These are phyloP conservation scores for Elgonia sp. DNA, from an alignment of 2,888 invertebrate species.

Conservation along the genomic window DNA sequence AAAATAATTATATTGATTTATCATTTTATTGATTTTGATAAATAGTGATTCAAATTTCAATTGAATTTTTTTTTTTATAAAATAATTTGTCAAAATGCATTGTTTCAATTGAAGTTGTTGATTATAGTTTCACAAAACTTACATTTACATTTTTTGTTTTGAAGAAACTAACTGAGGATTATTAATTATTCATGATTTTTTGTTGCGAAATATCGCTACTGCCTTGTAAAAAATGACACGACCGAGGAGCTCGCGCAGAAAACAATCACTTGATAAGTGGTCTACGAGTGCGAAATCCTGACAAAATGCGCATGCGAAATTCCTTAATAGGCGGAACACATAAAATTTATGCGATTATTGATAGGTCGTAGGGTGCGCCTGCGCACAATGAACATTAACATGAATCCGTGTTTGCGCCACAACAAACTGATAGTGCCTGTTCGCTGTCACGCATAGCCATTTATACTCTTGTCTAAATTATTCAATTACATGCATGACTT, in stretches of 20 bases:
- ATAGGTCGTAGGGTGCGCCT: conserved; percentile 77
- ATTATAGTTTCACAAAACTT: not conserved
- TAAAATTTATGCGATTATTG: conserved; percentile 76
- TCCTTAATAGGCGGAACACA: conserved; percentile 73
- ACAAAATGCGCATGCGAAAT: conserved; percentile 67
- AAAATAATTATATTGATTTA: no score
- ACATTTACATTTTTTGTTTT: not conserved
- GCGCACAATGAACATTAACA: conserved; percentile 72
- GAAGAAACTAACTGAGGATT: not conserved
- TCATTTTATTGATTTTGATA: no score
- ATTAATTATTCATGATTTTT: conserved; percentile 49
- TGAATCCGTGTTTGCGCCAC: conserved; percentile 74
- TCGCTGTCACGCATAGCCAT: conserved; percentile 49
- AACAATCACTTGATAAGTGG: conserved; percentile 65
- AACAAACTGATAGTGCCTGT: conserved; percentile 71
- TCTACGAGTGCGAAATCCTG: conserved; percentile 57
- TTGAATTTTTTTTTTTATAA: no score
- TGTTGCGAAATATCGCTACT: conserved; percentile 51
- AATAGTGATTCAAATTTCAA: no score
- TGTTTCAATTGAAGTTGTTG: not conserved
- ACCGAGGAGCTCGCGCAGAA: not conserved
- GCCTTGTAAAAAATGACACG: conserved; percentile 34
- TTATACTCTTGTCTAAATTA: conserved; percentile 51
- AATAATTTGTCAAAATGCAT: no score
- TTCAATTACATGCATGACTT: conserved; percentile 54